Percentiles rank a stretch among this genome's conserved stretches.
phyloP scores from a whole-genome alignment of 2,797 vertebrate species.

The Rhincodon typus region DNA sequence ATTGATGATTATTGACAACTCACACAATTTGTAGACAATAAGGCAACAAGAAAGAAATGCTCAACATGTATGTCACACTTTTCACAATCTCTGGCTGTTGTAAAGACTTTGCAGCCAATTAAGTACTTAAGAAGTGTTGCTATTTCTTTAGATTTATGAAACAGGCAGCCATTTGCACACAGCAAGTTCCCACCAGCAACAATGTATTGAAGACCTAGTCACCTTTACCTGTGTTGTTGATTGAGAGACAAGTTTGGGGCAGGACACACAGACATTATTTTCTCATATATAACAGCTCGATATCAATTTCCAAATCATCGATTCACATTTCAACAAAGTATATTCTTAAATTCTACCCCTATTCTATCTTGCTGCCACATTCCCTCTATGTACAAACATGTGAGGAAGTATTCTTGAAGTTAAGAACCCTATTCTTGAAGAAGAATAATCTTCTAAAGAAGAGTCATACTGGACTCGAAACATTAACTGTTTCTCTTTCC shows the following conservation, averaged over 20 bases:
- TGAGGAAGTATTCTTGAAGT: background rate
- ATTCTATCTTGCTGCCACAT: background rate
- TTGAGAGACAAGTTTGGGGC: background rate
- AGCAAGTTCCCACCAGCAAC: background rate
- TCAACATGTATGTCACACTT: background rate
- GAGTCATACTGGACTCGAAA: too few species aligned
- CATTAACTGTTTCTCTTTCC: too few species aligned
- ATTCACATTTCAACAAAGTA: background rate
- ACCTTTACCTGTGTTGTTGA: background rate
- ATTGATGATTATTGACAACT: background rate
- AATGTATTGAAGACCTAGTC: background rate
- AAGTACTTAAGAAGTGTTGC: background rate
- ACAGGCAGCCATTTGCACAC: background rate
- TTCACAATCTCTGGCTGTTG: background rate
- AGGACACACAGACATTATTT: background rate
- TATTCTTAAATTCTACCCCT: background rate
- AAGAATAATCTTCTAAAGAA: too few species aligned
- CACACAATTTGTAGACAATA: background rate
- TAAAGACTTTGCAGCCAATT: background rate
- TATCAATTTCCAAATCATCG: background rate
- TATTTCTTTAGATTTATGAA: background rate
- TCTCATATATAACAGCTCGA: background rate
- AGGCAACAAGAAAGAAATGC: background rate
- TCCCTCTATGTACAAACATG: background rate
- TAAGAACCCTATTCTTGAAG: too few species aligned